Conservation (phyloP, 2,797 vertebrate species). For the Taenioides sp. region DNA sequence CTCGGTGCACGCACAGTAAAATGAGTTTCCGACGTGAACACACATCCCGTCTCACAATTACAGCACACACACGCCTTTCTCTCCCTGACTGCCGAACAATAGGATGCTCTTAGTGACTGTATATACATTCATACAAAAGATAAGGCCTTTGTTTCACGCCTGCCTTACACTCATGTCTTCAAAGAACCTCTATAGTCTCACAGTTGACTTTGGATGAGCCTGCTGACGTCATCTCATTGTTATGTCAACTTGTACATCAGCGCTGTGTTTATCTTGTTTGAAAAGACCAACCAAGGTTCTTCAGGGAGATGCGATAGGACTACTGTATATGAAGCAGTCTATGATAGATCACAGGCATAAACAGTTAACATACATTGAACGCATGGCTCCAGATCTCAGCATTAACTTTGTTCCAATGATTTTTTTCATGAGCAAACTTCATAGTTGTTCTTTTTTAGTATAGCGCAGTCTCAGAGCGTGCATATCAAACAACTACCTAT, state of each 20-base stretch:
- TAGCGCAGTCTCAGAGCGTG: conserved; percentile 3
- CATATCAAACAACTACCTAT: conserved; percentile 20
- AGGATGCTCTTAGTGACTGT: conserved; percentile 28
- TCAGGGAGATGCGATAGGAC: conserved; percentile 56
- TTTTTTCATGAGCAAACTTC: conserved; percentile 29
- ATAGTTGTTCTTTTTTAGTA: conserved; percentile 22
- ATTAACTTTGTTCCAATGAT: conserved; percentile 30
- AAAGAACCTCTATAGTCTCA: conserved; percentile 65
- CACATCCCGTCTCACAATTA: conserved; percentile 62
- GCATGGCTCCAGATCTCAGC: conserved; percentile 27
- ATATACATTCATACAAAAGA: conserved; percentile 47
- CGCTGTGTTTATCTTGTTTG: conserved; percentile 67
- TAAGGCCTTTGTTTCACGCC: conserved; percentile 57
- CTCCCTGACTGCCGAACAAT: conserved; percentile 21
- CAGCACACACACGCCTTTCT: conserved; percentile 40
- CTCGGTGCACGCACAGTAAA: conserved; percentile 68
- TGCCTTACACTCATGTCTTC: conserved; percentile 67
- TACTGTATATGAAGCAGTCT: conserved; percentile 35
- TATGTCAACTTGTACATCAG: conserved; percentile 71
- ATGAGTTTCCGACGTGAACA: conserved; percentile 69
- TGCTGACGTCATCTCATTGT: conserved; percentile 71
- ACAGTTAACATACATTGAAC: conserved; percentile 37
- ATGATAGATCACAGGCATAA: conserved; percentile 38
- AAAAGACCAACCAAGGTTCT: conserved; percentile 58
- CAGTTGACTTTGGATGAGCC: conserved; percentile 70